These are phyloP conservation scores for Artemia sinica DNA, from an alignment of 2,888 invertebrate species.

Conservation along the genomic window DNA sequence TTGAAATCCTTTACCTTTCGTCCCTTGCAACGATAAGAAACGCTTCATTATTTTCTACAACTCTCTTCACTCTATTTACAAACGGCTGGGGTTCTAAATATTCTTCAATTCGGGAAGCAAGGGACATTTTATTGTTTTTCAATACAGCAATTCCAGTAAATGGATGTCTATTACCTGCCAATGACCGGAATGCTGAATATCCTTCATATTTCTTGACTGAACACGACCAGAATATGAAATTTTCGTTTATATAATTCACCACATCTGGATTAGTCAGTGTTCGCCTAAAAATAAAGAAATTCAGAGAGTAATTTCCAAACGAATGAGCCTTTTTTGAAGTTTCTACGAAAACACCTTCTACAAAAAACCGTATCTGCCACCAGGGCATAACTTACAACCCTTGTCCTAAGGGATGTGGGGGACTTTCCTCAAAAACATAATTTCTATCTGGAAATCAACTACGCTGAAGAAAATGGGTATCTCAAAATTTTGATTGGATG, in stretches of 20 bases:
- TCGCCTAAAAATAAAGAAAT: conserved; percentile 38
- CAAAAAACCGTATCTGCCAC: too few relatives aligned
- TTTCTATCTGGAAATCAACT: too few relatives aligned
- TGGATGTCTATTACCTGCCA: conserved; percentile 65
- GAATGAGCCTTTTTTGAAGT: too few relatives aligned
- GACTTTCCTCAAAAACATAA: too few relatives aligned
- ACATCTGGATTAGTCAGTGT: conserved; percentile 54
- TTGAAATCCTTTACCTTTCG: conserved; percentile 43
- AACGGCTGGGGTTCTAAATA: conserved; percentile 53
- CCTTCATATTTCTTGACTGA: conserved; percentile 75
- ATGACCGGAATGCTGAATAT: conserved; percentile 70
- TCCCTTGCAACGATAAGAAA: conserved; percentile 69
- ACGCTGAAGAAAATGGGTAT: too few relatives aligned
- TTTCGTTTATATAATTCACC: conserved; percentile 59
- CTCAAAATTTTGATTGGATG: too few relatives aligned
- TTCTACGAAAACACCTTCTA: too few relatives aligned
- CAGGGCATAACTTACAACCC: too few relatives aligned
- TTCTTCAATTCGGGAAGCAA: conserved; percentile 78
- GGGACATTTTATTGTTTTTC: conserved; percentile 77
- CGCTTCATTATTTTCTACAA: conserved; percentile 68
- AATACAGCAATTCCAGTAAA: conserved; percentile 76
- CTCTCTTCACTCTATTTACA: conserved; percentile 49
- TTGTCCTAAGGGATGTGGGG: too few relatives aligned
- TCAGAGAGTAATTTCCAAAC: conserved; percentile 20
- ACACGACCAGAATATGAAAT: conserved; percentile 85